Percentiles rank a stretch among this genome's conserved stretches.
Conservation (phyloP, 2,888 invertebrate species). For the Macroteleia sp. region DNA sequence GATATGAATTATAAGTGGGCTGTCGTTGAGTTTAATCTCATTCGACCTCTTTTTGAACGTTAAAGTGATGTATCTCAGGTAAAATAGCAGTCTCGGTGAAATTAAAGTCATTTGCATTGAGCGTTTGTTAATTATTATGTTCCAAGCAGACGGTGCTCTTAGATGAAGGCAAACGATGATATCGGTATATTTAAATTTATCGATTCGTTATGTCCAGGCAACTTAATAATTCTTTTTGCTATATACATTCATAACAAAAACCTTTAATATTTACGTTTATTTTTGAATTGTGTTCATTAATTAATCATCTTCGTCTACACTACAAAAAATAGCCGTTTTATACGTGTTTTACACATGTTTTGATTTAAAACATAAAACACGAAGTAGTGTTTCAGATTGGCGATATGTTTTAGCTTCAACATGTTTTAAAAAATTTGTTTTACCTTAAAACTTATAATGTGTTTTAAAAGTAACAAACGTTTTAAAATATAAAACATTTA, state of each 20-base stretch:
- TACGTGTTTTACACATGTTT: too few species aligned
- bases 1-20: constrained; percentile 29
- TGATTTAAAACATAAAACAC: too few species aligned
- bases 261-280: not conserved
- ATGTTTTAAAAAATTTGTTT: too few species aligned
- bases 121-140: constrained; percentile 28
- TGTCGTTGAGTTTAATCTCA: constrained; percentile 27
- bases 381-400: too few species aligned
- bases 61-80: constrained; percentile 23
- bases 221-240: not conserved
- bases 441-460: too few species aligned
- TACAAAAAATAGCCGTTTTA: too few species aligned
- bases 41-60: constrained; percentile 13
- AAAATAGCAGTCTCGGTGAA: constrained; percentile 7
- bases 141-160: constrained; percentile 3
- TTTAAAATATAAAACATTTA: too few species aligned
- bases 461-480: too few species aligned
- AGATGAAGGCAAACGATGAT: not conserved
- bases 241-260: not conserved
- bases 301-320: too few species aligned
- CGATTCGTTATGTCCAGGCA: not conserved
- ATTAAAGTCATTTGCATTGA: constrained; percentile 22
- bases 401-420: too few species aligned
- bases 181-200: constrained; percentile 18
- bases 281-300: too few species aligned